Evolutionary conservation across 2,113 vertebrate genomes (phyloP).

Genomic region (Chamaea fasciata): DNA sequence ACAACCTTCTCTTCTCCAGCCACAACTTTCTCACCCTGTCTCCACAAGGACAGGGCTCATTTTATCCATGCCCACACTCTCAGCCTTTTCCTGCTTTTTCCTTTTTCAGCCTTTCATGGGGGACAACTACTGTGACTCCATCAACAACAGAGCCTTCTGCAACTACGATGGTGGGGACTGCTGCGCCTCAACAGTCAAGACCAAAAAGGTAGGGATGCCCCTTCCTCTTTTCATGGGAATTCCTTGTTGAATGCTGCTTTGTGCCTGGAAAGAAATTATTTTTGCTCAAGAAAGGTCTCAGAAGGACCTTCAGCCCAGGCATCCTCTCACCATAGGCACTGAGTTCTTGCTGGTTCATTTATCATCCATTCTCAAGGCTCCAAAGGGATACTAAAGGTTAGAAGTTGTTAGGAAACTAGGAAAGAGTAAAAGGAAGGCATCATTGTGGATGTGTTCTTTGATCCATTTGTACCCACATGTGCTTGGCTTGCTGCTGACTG

Average conservation of each 20-base stretch:
- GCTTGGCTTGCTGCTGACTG: neutral
- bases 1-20: neutral
- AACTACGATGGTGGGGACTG: conserved; percentile 97
- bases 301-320: neutral
- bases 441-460: neutral
- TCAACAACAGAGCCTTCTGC: conserved; percentile 98
- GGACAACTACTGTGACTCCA: conserved; percentile 96
- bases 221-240: neutral
- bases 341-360: neutral
- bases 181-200: conserved; percentile 95
- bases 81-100: neutral
- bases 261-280: neutral
- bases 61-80: neutral
- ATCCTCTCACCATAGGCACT: neutral
- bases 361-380: neutral
- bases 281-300: neutral
- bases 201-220: conserved; percentile 85
- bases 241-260: neutral
- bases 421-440: neutral
- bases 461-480: neutral
- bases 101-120: conserved; percentile 87
- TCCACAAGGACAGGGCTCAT: neutral
- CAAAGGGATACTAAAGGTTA: neutral
- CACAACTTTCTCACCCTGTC: neutral
- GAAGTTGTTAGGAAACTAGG: neutral